Percentiles rank a stretch among this genome's conserved stretches.
Evolutionary conservation across 2,888 invertebrate genomes (phyloP).

Genomic region (Drosophila suboccidentalis): DNA sequence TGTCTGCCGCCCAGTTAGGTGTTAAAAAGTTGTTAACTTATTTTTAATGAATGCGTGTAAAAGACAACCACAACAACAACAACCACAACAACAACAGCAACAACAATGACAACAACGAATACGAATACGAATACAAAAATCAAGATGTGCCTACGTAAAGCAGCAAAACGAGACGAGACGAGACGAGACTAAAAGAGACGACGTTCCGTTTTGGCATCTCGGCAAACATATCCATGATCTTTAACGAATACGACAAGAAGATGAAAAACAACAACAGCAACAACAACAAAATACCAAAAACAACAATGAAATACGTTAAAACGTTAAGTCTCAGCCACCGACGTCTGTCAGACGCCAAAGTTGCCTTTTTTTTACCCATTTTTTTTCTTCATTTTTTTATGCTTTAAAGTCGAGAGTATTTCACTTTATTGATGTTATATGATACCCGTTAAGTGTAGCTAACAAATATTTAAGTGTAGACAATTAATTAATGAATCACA

Average conservation of each 20-base stretch:
- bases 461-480: too few relatives aligned
- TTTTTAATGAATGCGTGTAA: constrained; percentile 81
- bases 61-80: constrained; percentile 50
- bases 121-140: constrained; percentile 37
- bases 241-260: constrained; percentile 52
- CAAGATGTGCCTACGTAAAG: constrained; percentile 61
- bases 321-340: constrained; percentile 36
- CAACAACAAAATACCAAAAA: constrained; percentile 12
- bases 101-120: constrained; percentile 24
- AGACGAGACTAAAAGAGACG: constrained; percentile 12
- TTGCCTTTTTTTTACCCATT: constrained; percentile 9
- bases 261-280: constrained; percentile 25
- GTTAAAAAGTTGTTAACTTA: constrained; percentile 85
- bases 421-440: neutral
- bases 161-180: constrained; percentile 38
- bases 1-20: constrained; percentile 83
- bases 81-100: constrained; percentile 18
- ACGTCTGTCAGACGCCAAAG: constrained; percentile 20
- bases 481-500: too few relatives aligned
- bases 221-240: constrained; percentile 80
- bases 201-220: constrained; percentile 63
- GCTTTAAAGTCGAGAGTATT: constrained; percentile 1
- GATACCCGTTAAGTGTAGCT: neutral
- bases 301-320: constrained; percentile 53
- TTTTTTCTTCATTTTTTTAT: neutral